Evolutionary conservation across 30 jellyfish, hydroid and myxozoan species (phyloP).

Genomic region (Aurelia aurita): DNA sequence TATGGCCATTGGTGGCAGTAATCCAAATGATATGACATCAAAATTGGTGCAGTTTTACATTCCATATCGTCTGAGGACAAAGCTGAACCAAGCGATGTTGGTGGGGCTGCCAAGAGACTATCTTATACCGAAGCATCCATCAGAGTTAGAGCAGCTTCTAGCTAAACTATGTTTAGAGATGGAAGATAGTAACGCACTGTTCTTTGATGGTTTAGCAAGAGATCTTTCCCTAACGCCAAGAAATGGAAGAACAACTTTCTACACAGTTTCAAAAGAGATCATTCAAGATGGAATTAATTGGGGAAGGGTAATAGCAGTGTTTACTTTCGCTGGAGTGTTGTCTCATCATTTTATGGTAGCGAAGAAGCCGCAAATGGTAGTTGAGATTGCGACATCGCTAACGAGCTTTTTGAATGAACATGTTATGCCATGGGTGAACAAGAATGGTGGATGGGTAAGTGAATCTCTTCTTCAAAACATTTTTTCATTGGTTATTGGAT

Average conservation of each 20-base stretch:
- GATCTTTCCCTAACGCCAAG: conserved; percentile 31
- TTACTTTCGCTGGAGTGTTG: conserved; percentile 75
- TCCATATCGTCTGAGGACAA: conserved; percentile 66
- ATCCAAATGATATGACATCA: conserved; percentile 24
- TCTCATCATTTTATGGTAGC: conserved; percentile 50
- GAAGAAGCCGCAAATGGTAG: conserved; percentile 62
- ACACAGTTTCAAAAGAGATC: conserved; percentile 57
- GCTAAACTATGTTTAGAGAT: conserved; percentile 74
- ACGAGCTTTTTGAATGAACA: conserved; percentile 60
- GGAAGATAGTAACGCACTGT: conserved; percentile 56
- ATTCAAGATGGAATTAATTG: conserved; percentile 76
- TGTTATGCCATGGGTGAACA: conserved; percentile 70
- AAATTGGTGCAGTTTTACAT: conserved; percentile 64
- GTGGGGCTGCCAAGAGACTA: conserved; percentile 82
- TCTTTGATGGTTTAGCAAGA: conserved; percentile 63
- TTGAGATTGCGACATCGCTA: conserved; percentile 46
- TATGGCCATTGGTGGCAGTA: conserved; percentile 6
- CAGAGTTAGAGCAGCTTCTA: conserved; percentile 45
- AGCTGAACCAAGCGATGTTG: conserved; percentile 65
- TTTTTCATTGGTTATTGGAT: too few species aligned
- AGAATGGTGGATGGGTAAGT: conserved; percentile 83
- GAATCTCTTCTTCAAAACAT: too few species aligned
- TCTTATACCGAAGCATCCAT: conserved; percentile 67
- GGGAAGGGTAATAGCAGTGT: conserved; percentile 76
- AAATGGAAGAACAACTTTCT: conserved; percentile 54